Evolutionary conservation across 2,888 invertebrate genomes (phyloP).

Genomic region (Ophonus ardosiacus): DNA sequence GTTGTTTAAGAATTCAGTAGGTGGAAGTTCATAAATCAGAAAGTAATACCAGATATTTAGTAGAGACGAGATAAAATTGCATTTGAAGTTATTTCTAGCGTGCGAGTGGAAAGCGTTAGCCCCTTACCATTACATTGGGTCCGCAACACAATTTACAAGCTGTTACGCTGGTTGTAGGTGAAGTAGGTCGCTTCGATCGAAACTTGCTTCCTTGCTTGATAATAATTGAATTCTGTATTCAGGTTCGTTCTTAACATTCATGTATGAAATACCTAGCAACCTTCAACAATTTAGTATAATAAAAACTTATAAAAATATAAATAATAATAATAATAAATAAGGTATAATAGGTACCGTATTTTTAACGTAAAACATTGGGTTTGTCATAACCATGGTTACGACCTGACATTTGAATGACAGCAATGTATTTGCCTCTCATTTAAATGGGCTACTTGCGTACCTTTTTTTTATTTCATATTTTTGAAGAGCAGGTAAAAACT

Average conservation of each 20-base stretch:
- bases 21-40: background rate
- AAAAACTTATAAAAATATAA: no score
- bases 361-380: no score
- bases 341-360: no score
- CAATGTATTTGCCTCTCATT: no score
- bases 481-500: no score
- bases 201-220: background rate
- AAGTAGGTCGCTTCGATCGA: conserved; percentile 38
- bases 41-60: conserved; percentile 1
- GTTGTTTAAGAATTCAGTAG: background rate
- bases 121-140: background rate
- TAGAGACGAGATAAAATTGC: conserved; percentile 10
- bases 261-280: background rate
- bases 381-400: no score
- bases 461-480: no score
- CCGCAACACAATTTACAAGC: conserved; percentile 29
- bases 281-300: no score
- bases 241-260: background rate
- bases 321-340: no score
- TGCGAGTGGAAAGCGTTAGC: conserved; percentile 19
- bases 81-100: background rate
- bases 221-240: background rate
- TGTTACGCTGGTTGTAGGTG: conserved; percentile 15
- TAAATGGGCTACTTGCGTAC: no score
- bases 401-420: no score